Evolutionary conservation across 2,113 vertebrate species (phyloP).

Genomic region (Psittacula cyanocephala): DNA sequence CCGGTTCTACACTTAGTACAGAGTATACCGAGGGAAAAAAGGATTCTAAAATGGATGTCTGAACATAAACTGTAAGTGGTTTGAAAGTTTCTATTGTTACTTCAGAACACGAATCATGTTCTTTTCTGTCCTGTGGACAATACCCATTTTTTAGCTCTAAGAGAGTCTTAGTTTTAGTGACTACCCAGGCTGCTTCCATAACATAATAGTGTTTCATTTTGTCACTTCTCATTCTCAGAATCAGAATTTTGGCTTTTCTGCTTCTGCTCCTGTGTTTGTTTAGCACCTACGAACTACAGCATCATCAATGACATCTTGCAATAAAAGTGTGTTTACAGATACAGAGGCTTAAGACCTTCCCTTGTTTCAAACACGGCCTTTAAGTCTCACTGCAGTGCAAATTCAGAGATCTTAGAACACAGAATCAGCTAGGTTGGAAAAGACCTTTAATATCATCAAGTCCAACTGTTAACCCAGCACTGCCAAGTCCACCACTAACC

Average conservation of each 20-base stretch:
- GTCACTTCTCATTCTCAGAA: background rate
- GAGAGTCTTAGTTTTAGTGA: background rate
- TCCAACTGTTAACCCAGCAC: background rate
- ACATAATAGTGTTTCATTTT: background rate
- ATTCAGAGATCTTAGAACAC: background rate
- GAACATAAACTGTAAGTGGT: background rate
- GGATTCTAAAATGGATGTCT: background rate
- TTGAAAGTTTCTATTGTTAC: background rate
- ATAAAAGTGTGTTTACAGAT: background rate
- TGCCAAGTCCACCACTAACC: background rate
- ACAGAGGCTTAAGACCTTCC: background rate
- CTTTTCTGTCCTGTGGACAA: background rate
- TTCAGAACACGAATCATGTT: background rate
- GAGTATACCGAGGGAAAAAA: background rate
- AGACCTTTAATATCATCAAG: background rate
- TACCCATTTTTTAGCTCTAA: background rate
- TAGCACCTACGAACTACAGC: background rate
- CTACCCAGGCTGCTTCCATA: background rate
- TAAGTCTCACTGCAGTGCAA: background rate
- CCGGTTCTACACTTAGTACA: background rate
- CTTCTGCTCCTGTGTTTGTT: background rate
- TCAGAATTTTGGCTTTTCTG: background rate
- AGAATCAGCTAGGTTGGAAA: background rate
- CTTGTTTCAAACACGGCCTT: background rate
- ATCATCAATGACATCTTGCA: background rate